phyloP scores from a whole-genome alignment of 2,113 vertebrate species.

The Cyphomyrus discorhynchus region DNA sequence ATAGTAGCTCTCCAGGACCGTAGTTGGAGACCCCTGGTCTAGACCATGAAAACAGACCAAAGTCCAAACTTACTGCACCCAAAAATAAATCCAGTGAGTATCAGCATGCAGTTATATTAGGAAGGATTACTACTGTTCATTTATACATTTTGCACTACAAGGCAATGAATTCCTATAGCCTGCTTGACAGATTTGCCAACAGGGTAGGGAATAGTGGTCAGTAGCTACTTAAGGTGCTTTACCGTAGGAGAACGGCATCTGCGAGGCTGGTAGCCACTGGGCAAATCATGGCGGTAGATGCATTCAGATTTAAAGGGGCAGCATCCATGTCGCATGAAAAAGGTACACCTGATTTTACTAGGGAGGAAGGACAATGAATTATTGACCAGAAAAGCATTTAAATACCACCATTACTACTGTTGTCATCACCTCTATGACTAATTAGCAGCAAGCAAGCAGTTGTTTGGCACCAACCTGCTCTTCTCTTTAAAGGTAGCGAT shows the following conservation, averaged over 20 bases:
- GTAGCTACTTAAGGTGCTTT: background rate
- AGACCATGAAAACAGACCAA: background rate
- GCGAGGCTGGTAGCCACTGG: conserved; percentile 32
- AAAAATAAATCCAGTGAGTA: background rate
- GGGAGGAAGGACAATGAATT: background rate
- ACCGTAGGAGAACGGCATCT: conserved; percentile 40
- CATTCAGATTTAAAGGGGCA: conserved; percentile 81
- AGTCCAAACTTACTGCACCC: background rate
- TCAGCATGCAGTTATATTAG: background rate
- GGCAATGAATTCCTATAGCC: background rate
- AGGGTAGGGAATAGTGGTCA: background rate
- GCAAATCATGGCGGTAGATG: conserved; percentile 70
- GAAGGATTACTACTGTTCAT: background rate
- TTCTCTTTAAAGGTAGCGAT: conserved; percentile 69
- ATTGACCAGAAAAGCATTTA: background rate
- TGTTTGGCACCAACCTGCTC: conserved; percentile 57
- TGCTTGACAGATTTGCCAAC: background rate
- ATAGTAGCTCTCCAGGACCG: too few relatives aligned
- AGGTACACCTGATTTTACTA: conserved; percentile 74
- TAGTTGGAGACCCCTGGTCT: background rate
- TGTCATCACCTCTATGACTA: background rate
- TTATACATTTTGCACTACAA: background rate
- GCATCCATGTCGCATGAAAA: conserved; percentile 57
- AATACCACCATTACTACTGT: background rate
- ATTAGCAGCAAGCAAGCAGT: background rate